Evolutionary conservation across 2,113 vertebrate species (phyloP).

Genomic region (Ailuropoda melanoleuca): DNA sequence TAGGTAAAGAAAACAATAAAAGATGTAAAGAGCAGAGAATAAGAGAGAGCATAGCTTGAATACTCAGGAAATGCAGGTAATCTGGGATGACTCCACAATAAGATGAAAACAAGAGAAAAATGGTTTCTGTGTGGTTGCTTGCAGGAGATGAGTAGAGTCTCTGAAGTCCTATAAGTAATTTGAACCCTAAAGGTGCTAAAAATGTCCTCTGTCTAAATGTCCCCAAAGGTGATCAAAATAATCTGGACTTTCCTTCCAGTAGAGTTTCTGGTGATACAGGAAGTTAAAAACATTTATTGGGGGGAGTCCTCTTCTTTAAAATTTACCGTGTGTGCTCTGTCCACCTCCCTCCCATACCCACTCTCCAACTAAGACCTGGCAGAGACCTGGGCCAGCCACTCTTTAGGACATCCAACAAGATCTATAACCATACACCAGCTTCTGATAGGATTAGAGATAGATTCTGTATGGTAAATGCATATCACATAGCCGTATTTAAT

Average conservation of each 20-base stretch:
- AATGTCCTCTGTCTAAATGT: constrained; percentile 1
- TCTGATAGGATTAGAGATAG: constrained; percentile 11
- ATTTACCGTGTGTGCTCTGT: neutral
- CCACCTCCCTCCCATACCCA: neutral
- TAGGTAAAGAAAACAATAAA: neutral
- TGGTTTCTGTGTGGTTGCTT: neutral
- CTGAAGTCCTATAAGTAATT: constrained; percentile 9
- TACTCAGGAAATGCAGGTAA: neutral
- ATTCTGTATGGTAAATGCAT: neutral
- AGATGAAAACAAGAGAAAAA: neutral
- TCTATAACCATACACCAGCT: neutral
- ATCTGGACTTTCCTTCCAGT: neutral
- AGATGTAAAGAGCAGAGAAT: neutral
- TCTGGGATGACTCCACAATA: neutral
- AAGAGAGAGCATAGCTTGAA: neutral
- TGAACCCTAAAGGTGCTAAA: neutral
- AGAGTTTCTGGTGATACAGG: neutral
- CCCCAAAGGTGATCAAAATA: neutral
- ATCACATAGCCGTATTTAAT: constrained; percentile 23
- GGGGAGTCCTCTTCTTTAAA: neutral
- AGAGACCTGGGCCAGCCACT: neutral
- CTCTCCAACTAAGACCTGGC: constrained; percentile 7
- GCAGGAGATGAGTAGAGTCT: neutral
- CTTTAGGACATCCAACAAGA: neutral
- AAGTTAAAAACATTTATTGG: constrained; percentile 21